These are phyloP conservation scores for Limnephilus rhombicus DNA, from an alignment of 2,888 invertebrate species.

Conservation along the genomic window DNA sequence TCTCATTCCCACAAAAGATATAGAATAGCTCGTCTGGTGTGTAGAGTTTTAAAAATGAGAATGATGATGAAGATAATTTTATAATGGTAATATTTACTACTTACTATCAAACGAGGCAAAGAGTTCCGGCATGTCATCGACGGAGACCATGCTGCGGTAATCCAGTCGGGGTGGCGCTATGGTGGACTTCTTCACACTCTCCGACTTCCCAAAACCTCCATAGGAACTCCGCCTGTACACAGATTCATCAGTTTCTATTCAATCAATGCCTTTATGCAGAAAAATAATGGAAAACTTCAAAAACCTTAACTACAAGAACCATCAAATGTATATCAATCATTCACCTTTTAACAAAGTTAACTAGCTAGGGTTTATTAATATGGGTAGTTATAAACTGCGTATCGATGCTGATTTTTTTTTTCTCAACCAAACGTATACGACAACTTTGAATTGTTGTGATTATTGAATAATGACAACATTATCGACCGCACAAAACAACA, in stretches of 20 bases:
- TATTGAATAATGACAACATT: neutral
- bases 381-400: no score
- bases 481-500: neutral
- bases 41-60: neutral
- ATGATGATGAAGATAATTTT: neutral
- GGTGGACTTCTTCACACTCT: slow-evolving; percentile 80
- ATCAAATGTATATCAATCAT: neutral
- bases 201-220: slow-evolving; percentile 89
- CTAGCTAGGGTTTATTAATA: no score
- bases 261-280: neutral
- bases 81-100: slow-evolving; percentile 71
- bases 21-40: no score
- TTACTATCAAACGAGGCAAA: slow-evolving; percentile 96
- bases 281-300: neutral
- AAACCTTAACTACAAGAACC: neutral
- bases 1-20: no score
- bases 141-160: slow-evolving; percentile 95
- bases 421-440: no score
- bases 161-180: slow-evolving; percentile 87
- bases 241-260: neutral
- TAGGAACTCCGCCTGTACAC: slow-evolving; percentile 86
- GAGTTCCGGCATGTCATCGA: slow-evolving; percentile 96
- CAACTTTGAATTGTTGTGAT: neutral
- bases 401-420: no score
- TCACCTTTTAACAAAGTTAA: no score